Conservation (phyloP, 2,888 invertebrate species). For the Eristalis tenax region DNA sequence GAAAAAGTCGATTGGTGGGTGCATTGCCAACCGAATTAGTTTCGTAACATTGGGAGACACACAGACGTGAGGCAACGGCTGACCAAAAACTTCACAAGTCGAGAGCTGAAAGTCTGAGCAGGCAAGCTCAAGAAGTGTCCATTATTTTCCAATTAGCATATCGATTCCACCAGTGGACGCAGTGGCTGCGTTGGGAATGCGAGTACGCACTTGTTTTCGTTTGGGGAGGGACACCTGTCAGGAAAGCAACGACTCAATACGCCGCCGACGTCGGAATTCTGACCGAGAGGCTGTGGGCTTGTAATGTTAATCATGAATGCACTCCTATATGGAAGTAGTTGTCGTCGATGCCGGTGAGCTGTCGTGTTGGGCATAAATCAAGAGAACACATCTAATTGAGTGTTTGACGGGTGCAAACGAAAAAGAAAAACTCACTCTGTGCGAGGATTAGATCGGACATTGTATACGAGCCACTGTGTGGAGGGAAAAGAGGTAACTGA, state of each 20-base stretch:
- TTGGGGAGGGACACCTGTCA: slow-evolving; percentile 11
- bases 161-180: slow-evolving; percentile 19
- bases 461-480: background rate
- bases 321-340: slow-evolving; percentile 14
- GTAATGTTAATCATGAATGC: slow-evolving; percentile 45
- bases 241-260: background rate
- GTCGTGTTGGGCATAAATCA: slow-evolving; percentile 56
- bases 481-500: background rate
- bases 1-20: slow-evolving; percentile 58
- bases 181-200: slow-evolving; percentile 14
- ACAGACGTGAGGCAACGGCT: slow-evolving; percentile 2
- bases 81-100: slow-evolving; percentile 48
- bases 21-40: slow-evolving; percentile 31
- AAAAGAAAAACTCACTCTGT: background rate
- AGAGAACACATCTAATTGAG: slow-evolving; percentile 41
- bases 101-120: no score
- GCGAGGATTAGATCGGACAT: background rate
- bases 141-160: slow-evolving; percentile 63
- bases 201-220: background rate
- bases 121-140: slow-evolving; percentile 27
- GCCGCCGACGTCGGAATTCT: background rate
- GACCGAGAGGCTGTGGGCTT: background rate
- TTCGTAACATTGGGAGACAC: slow-evolving; percentile 20
- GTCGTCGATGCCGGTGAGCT: slow-evolving; percentile 39
- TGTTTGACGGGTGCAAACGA: background rate